Conservation (phyloP, 2,888 invertebrate genomes). For the Nomada hirtipes region DNA sequence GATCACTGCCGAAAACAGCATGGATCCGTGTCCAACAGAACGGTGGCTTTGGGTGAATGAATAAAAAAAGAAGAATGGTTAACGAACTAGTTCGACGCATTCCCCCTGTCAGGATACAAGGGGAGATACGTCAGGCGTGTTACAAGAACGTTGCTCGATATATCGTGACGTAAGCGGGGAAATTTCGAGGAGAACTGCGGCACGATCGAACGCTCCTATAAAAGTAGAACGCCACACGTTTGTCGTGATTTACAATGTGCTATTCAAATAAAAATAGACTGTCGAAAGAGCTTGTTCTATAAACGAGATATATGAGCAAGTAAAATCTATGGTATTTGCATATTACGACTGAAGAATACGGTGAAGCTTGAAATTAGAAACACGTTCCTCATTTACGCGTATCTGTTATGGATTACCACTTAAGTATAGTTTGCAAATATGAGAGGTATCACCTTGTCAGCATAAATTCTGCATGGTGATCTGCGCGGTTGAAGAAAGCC, state of each 20-base stretch:
- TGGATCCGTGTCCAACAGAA: slow-evolving; percentile 38
- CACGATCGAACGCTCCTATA: slow-evolving; percentile 23
- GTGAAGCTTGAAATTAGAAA: not conserved
- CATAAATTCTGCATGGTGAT: too few species aligned
- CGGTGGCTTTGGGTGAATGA: not conserved
- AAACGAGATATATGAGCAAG: slow-evolving; percentile 20
- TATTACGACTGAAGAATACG: not conserved
- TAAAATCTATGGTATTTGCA: slow-evolving; percentile 4
- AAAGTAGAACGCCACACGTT: slow-evolving; percentile 43
- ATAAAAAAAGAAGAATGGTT: slow-evolving; percentile 40
- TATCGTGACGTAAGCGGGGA: slow-evolving; percentile 48
- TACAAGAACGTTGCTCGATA: slow-evolving; percentile 43
- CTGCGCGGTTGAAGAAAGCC: too few species aligned
- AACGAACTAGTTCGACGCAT: slow-evolving; percentile 54
- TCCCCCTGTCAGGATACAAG: slow-evolving; percentile 46
- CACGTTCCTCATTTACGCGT: too few species aligned
- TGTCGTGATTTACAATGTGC: slow-evolving; percentile 46
- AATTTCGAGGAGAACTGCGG: slow-evolving; percentile 41
- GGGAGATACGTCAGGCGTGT: slow-evolving; percentile 51
- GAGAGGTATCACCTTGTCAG: too few species aligned
- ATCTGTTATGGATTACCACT: too few species aligned
- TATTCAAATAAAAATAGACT: slow-evolving; percentile 32
- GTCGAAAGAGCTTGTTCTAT: slow-evolving; percentile 2
- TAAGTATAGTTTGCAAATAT: too few species aligned
- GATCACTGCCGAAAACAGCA: slow-evolving; percentile 61